Conservation (phyloP, 2,888 invertebrate genomes). For the Ennomos erosarius region DNA sequence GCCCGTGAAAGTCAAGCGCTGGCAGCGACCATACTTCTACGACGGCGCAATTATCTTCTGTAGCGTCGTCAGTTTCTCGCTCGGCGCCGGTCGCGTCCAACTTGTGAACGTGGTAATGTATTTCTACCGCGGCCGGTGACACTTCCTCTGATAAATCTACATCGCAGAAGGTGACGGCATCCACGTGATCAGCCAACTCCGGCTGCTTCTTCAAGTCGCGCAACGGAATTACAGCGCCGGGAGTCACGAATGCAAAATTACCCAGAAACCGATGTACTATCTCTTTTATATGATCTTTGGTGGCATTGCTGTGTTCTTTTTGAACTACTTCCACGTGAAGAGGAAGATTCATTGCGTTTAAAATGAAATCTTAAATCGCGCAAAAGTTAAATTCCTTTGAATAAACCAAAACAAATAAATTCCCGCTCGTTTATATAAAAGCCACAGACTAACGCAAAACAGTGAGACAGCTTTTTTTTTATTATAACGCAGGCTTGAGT, state of each 20-base stretch:
- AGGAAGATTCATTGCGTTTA: slow-evolving; percentile 52
- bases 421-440: too few relatives aligned
- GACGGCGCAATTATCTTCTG: slow-evolving; percentile 83
- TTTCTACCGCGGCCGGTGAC: slow-evolving; percentile 52
- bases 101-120: slow-evolving; percentile 62
- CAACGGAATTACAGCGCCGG: slow-evolving; percentile 58
- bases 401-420: too few relatives aligned
- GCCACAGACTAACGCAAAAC: too few relatives aligned
- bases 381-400: too few relatives aligned
- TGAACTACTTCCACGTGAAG: slow-evolving; percentile 76
- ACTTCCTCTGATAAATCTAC: slow-evolving; percentile 59
- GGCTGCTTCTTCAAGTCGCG: slow-evolving; percentile 57
- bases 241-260: slow-evolving; percentile 60
- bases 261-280: slow-evolving; percentile 61
- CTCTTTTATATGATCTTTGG: slow-evolving; percentile 59
- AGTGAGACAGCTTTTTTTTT: too few relatives aligned
- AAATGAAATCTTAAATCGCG: too few relatives aligned
- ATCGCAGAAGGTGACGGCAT: slow-evolving; percentile 68
- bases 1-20: slow-evolving; percentile 89
- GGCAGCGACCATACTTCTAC: slow-evolving; percentile 94
- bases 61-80: slow-evolving; percentile 71
- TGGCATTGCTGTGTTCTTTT: slow-evolving; percentile 60
- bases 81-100: slow-evolving; percentile 66
- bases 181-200: slow-evolving; percentile 64
- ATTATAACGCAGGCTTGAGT: too few relatives aligned